These are phyloP conservation scores for Thryonomys swinderianus DNA, from an alignment of 2,113 vertebrate genomes.

Conservation along the genomic window DNA sequence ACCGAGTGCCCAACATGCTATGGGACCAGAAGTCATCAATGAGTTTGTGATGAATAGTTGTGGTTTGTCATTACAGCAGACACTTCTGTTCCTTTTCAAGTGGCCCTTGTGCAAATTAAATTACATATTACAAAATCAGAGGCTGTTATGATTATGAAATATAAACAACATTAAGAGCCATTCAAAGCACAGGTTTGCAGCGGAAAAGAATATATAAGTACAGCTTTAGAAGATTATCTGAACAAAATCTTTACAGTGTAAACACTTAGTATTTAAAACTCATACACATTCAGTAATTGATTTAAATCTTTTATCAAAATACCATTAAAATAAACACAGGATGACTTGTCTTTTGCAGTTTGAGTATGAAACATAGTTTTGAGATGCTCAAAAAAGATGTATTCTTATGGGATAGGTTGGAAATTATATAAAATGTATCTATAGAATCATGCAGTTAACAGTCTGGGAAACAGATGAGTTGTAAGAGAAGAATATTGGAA, in stretches of 20 bases:
- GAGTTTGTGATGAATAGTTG: neutral
- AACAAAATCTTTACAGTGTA: neutral
- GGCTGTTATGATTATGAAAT: neutral
- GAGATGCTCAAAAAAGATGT: neutral
- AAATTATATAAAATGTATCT: neutral
- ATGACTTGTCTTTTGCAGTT: neutral
- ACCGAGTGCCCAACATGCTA: neutral
- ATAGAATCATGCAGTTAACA: neutral
- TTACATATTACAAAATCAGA: conserved; percentile 7
- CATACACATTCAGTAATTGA: neutral
- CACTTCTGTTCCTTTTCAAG: conserved; percentile 12
- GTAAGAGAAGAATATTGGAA: neutral
- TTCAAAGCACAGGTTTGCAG: neutral
- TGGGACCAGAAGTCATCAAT: neutral
- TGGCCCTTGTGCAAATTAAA: conserved; percentile 41
- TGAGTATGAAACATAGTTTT: conserved; percentile 12
- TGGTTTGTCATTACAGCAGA: neutral
- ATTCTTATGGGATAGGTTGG: neutral
- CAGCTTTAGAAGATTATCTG: neutral
- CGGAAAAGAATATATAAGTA: neutral
- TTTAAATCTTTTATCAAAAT: neutral
- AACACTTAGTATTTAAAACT: neutral
- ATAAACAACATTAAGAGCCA: neutral
- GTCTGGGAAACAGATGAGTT: neutral
- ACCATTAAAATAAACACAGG: neutral